Evolutionary conservation across 1,140 invertebrate genomes (phyloP).

Genomic region (Brachionus asplanchnoidis): DNA sequence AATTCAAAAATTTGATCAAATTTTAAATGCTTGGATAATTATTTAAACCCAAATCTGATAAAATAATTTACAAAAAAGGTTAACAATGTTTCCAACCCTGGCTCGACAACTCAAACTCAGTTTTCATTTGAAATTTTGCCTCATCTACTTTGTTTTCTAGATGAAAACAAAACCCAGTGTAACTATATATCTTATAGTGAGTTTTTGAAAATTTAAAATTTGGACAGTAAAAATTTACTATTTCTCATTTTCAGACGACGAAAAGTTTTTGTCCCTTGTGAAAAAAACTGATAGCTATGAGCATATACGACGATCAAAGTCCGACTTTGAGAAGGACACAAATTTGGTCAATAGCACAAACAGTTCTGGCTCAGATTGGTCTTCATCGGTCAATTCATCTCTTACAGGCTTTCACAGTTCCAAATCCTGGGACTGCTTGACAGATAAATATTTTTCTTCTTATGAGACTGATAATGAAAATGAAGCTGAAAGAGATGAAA

Average conservation of each 20-base stretch:
- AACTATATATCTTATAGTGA: conserved; percentile 3
- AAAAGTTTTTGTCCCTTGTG: background rate
- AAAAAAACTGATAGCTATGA: background rate
- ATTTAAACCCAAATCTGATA: background rate
- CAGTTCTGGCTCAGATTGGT: background rate
- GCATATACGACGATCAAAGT: background rate
- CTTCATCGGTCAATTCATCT: background rate
- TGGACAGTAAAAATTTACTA: background rate
- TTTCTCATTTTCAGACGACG: background rate
- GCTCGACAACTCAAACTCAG: background rate
- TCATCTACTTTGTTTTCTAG: conserved; percentile 6
- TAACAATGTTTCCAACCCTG: background rate
- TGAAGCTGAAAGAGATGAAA: background rate
- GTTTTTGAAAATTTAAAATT: background rate
- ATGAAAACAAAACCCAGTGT: background rate
- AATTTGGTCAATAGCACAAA: background rate
- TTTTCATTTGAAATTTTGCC: conserved; percentile 12
- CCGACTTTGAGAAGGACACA: background rate
- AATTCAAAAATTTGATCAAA: background rate
- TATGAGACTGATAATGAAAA: conserved; percentile 3
- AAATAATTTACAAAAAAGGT: background rate
- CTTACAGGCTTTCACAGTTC: background rate
- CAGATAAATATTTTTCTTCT: background rate
- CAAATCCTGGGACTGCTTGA: conserved; percentile 8
- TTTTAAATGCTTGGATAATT: background rate